Percentiles rank a stretch among this genome's conserved stretches.
phyloP scores from a whole-genome alignment of 2,797 vertebrate genomes.

The Brachymystax lenok region DNA sequence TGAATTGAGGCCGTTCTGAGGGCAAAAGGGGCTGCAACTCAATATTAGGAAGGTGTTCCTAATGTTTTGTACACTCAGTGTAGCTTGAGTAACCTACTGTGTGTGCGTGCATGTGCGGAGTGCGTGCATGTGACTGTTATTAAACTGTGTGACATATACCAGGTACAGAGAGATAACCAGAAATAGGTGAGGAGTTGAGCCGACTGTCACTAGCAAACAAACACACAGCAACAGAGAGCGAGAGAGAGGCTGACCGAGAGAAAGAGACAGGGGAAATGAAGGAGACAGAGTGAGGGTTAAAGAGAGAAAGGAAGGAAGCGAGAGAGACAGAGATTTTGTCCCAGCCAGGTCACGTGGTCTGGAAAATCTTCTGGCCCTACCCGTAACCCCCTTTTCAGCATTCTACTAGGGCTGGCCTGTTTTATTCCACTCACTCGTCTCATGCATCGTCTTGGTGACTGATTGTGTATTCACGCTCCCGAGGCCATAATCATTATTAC shows the following conservation, averaged over 20 bases:
- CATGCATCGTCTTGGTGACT: constrained; percentile 50
- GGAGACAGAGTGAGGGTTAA: constrained; percentile 8
- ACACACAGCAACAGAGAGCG: neutral
- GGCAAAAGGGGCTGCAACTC: too few relatives aligned
- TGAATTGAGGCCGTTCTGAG: too few relatives aligned
- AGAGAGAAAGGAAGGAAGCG: constrained; percentile 15
- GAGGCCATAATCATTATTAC: constrained; percentile 53
- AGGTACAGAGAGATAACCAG: neutral
- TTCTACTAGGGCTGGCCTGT: neutral
- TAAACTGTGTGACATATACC: constrained; percentile 46
- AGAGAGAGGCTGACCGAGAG: too few relatives aligned
- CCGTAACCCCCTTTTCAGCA: too few relatives aligned
- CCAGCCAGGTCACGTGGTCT: too few relatives aligned
- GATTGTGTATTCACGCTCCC: constrained; percentile 38
- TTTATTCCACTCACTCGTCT: constrained; percentile 12
- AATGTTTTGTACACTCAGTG: too few relatives aligned
- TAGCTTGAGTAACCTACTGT: neutral
- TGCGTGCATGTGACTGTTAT: constrained; percentile 6
- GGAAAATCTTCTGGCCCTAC: too few relatives aligned
- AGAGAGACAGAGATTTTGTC: too few relatives aligned
- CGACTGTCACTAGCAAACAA: constrained; percentile 13
- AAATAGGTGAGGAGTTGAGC: constrained; percentile 9
- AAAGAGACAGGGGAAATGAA: neutral
- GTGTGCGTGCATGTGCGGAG: neutral
- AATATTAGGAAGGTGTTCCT: too few relatives aligned